phyloP scores from a whole-genome alignment of 2,888 invertebrate genomes.

The Mongoloraphidia duomilia region DNA sequence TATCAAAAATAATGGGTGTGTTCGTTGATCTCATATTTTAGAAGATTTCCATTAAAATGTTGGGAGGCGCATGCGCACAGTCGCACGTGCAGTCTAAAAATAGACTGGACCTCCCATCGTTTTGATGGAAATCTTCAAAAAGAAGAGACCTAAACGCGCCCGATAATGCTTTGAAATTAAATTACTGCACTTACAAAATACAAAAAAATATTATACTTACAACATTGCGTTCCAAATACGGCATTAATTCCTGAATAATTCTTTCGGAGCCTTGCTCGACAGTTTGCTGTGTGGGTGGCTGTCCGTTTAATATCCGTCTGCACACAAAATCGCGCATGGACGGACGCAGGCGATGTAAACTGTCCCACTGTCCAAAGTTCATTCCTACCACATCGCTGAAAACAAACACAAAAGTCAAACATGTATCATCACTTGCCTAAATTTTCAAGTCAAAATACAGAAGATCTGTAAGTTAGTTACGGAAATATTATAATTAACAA shows the following conservation, averaged over 20 bases:
- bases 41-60: no score
- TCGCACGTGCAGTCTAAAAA: no score
- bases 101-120: no score
- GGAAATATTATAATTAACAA: no score
- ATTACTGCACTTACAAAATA: not conserved
- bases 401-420: conserved; percentile 11
- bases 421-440: no score
- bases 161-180: not conserved
- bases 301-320: conserved; percentile 29
- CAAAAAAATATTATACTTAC: conserved; percentile 23
- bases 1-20: no score
- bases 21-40: no score
- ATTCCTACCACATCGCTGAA: conserved; percentile 25
- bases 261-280: conserved; percentile 30
- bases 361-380: conserved; percentile 26
- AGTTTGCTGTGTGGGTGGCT: conserved; percentile 26
- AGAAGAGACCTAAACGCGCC: no score
- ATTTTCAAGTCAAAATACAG: no score
- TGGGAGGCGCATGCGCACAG: no score
- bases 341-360: conserved; percentile 30
- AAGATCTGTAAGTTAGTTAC: no score
- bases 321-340: conserved; percentile 33
- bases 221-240: conserved; percentile 26
- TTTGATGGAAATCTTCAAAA: no score
- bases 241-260: conserved; percentile 30